Base-by-base conservation (phyloP, 2,113 vertebrate genomes). In the Prolemur simus region DNA sequence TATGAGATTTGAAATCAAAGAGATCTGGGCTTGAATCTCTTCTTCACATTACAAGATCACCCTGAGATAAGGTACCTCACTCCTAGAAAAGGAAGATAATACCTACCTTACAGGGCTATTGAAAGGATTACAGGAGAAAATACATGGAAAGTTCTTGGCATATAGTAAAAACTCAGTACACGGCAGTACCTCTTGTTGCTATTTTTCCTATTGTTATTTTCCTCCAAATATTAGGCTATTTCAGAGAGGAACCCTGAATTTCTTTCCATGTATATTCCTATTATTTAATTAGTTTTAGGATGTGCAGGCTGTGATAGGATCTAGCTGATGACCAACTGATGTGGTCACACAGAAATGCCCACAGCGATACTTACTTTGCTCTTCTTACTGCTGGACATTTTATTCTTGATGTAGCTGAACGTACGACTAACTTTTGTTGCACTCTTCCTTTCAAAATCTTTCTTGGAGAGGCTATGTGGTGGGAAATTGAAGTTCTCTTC, bases 381-480 rank as follows among this genome's bases (percentile, higher is more conserved):
- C 97, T 99, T 99, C 97, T 99, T 99, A 80, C 99, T 98, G 97
- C 99, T 99, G 98, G 99, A 99, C 99, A 99, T 99, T 98, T 99
- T 99, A 98, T 99, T 99, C 98, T 98, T 99, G 99, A 99, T 99
- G 99, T 99, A 99, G 99, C 99, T 99, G 99, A 99, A 99, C 3
- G 99, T 99, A 39, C 99, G 99, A 94, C 99, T 99, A 96, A 99
- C 99, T 99, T 99, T 99, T 0, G 99, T 99, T 77, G 92, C 99
- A 71, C 98, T 97, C 98, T 99, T 99, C 17, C 95, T 97, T 42
- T 99, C 99, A 29, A 97, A 97, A 95, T 99, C 99, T 82, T 98
- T 99, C 82, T 99, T 98, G 83, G 99, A 98, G 66, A 99, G 99
- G 71, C 99, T 99, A 3, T 98, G 97, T 74, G 98, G 76, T 0